Conservation (phyloP, 2,888 invertebrate genomes). For the Tetheella fluctuosa region DNA sequence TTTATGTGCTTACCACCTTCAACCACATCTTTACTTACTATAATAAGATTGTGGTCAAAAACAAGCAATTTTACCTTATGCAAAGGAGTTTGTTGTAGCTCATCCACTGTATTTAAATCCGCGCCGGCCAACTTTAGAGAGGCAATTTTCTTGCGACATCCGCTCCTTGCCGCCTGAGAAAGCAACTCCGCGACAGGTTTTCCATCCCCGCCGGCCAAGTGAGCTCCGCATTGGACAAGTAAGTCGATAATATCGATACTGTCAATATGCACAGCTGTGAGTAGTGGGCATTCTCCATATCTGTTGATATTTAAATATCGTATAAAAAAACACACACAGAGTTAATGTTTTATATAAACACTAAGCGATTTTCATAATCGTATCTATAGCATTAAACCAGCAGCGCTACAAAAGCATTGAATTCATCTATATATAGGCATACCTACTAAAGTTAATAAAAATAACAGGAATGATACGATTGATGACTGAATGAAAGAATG, state of each 20-base stretch:
- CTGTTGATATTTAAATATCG: conserved; percentile 41
- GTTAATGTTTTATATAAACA: no score
- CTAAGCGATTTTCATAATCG: no score
- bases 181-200: conserved; percentile 87
- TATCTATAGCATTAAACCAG: no score
- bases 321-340: no score
- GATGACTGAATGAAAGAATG: no score
- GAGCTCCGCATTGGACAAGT: conserved; percentile 90
- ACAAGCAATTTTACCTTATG: conserved; percentile 85
- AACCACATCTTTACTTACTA: no score
- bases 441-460: no score
- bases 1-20: no score
- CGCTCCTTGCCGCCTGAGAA: conserved; percentile 86
- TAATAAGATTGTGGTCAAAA: no score
- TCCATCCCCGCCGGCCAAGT: conserved; percentile 84
- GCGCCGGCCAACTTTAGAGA: conserved; percentile 88
- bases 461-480: no score
- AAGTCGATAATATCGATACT: conserved; percentile 86
- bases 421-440: no score
- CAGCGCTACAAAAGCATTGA: no score
- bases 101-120: conserved; percentile 85
- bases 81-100: conserved; percentile 86
- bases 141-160: conserved; percentile 82
- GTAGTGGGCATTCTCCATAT: conserved; percentile 88
- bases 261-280: conserved; percentile 88